Percentiles rank a stretch among this genome's conserved stretches.
Evolutionary conservation across 2,888 invertebrate genomes (phyloP).

Genomic region (Stratiomys singularior): DNA sequence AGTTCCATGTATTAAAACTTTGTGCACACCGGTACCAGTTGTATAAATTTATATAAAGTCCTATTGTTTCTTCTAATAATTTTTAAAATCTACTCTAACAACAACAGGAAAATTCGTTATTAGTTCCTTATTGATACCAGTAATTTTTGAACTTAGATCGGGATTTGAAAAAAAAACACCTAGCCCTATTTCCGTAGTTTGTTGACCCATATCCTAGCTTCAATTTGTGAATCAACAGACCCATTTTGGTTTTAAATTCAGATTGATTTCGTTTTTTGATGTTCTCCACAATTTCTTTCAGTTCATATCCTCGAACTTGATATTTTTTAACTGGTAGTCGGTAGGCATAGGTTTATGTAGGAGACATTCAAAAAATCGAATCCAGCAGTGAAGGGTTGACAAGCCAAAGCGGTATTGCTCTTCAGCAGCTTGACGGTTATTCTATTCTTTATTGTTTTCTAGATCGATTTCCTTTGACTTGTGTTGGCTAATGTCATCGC

Average conservation of each 20-base stretch:
- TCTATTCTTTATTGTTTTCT: not conserved
- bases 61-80: not conserved
- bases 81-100: not conserved
- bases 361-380: slow-evolving; percentile 9
- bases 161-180: slow-evolving; percentile 41
- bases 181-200: not conserved
- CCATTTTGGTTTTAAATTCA: not conserved
- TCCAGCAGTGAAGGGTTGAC: not conserved
- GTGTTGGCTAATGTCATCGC: not conserved
- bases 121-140: slow-evolving; percentile 40
- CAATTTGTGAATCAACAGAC: not conserved
- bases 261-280: not conserved
- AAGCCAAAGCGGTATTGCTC: slow-evolving; percentile 5
- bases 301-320: slow-evolving; percentile 8
- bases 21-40: slow-evolving; percentile 6
- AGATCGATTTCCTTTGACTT: not conserved
- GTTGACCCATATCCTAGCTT: slow-evolving; percentile 1
- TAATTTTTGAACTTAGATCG: slow-evolving; percentile 39
- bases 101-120: slow-evolving; percentile 13
- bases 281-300: not conserved
- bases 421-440: not conserved
- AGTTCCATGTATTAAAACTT: slow-evolving; percentile 7
- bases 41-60: not conserved
- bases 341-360: slow-evolving; percentile 49
- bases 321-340: slow-evolving; percentile 29